Base-by-base conservation (phyloP, 2,797 vertebrate genomes). In the Valencia hispanica region DNA sequence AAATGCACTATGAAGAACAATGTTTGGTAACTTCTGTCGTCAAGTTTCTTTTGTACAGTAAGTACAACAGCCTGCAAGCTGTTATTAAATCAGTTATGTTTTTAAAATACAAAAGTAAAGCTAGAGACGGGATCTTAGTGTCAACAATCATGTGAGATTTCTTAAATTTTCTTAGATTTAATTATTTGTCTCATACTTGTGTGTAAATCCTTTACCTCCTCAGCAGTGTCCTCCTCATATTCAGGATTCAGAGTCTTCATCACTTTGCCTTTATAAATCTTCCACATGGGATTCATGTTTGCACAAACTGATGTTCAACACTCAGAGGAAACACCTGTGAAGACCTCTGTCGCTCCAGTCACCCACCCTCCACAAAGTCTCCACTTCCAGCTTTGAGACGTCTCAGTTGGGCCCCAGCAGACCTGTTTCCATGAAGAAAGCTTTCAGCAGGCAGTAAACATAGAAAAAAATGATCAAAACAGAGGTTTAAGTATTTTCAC, bases 251-350 rank as follows among this genome's bases (percentile, higher is more conserved):
- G 87, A 20, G 96, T 97, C 95, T 97, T 97, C 92, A 99, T 91
- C 89, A 99, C 96, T 88, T 98, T 99, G 95, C 96, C 95, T 92
- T 97, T 98, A 86, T 98, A 99, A 51, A 95, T 86, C 89, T 97
- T 96, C 97, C 97, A 99, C 92, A 98, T 84, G 6, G 97, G 97
- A 94, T 96, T 97, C 98, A 99, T 99, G 1, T 41, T 90, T 79
- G 79, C 79, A 65, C 48, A 36, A 53, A 63, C 5, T n/a, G 77
- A 77, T 77, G 48, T 69, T 87, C 78, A 77, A 72, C 53, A 7
- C 18, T 79, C 43, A 57, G 74, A 51, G 30, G 43, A n/a, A 55
- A 80, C 68, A 80, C 73, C 74, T 87, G 77, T 47, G 70, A 90
- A 81, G 80, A 84, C 79, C 79, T 90, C 79, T 78, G 41, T 9